Base-by-base conservation (phyloP, 2,888 invertebrate genomes). In the Drosophila lutescens region DNA sequence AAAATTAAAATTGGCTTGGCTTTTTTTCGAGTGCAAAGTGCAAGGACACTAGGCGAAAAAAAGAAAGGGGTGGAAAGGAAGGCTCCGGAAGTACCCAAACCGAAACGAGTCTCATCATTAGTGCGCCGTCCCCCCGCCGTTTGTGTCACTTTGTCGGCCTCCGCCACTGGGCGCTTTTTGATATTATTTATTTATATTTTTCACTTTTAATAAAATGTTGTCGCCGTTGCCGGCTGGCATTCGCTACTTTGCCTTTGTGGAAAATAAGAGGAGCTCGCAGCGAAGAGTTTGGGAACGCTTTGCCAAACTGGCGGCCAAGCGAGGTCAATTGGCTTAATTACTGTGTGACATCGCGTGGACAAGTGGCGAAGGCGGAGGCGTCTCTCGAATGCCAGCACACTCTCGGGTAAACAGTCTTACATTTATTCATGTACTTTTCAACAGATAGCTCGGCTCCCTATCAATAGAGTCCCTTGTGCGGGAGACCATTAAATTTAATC, bases 241-340 rank as follows among this genome's bases (percentile, higher is more conserved):
- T 13, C 26, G 53, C 40, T 23, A 20, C 20, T 51, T 58, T 56
- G 49, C 62, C 62, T 49, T 59, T 63, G 59, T 57, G 44, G 23
- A 43, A 12, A 46, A 46, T 47, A 56, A 12, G 23, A 34, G 15
- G 30, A 17, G 36, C 40, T 17, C n/a, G 23, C 30, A 6, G 32
- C 10, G 47, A 13, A 20, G 57, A 23, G n/a, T 30, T 50, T 50
- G 26, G 46, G 20, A 70, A 76, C 78, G 78, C 76, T 83, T 74
- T 75, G 76, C 74, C 65, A 76, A 65, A 70, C 71, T 56, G 66
- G 38, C 71, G 62, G 61, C 44, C 55, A 46, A 68, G 74, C 79
- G 87, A 85, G 85, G 85, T 85, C 85, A 87, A 85, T 85, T 87
- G 85, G 87, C 83, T 85, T 85, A 85, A 85, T 85, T 85, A 85